These are phyloP conservation scores for Syngnathoides biaculeatus DNA, from an alignment of 2,113 vertebrate genomes.

Conservation along the genomic window DNA sequence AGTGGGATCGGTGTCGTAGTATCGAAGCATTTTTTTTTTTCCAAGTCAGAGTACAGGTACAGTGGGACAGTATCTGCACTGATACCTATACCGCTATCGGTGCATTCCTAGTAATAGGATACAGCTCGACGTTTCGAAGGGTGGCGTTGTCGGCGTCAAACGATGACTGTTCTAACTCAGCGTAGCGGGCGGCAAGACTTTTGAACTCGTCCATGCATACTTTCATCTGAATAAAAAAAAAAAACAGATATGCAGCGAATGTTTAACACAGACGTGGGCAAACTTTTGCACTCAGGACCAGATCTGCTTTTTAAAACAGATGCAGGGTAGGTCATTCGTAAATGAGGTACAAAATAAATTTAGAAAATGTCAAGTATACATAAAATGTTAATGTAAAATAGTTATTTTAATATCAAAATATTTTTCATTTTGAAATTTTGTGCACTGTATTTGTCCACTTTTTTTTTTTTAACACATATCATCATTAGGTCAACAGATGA, in stretches of 20 bases:
- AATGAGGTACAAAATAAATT: too few species aligned
- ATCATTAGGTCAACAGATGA: not conserved
- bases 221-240: conserved; percentile 81
- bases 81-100: not conserved
- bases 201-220: conserved; percentile 94
- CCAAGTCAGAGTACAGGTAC: too few species aligned
- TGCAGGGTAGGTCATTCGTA: too few species aligned
- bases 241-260: not conserved
- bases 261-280: too few species aligned
- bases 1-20: too few species aligned
- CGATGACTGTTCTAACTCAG: conserved; percentile 94
- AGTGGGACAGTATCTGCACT: not conserved
- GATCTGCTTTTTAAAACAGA: not conserved
- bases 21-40: too few species aligned
- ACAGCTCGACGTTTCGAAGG: conserved; percentile 92
- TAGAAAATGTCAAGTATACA: too few species aligned
- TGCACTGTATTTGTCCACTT: not conserved
- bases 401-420: not conserved
- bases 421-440: not conserved
- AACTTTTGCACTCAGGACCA: too few species aligned
- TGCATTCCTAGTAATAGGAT: conserved; percentile 70
- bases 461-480: not conserved
- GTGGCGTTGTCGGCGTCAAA: conserved; percentile 96
- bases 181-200: conserved; percentile 84
- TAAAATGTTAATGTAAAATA: too few species aligned